These are phyloP conservation scores for Cerastoderma edule DNA, from an alignment of 2,888 invertebrate species.

Conservation along the genomic window DNA sequence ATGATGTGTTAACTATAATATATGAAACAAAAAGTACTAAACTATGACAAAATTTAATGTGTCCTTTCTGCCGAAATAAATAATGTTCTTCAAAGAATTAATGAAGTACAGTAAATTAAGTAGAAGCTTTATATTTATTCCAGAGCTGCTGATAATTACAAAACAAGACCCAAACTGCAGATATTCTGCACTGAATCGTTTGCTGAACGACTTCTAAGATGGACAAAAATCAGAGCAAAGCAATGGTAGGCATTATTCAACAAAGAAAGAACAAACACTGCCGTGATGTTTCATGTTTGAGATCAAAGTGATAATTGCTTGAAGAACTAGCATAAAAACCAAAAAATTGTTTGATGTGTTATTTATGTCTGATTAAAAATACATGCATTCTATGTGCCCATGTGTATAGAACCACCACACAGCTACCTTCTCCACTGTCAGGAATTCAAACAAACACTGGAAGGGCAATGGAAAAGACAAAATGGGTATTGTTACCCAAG, in stretches of 20 bases:
- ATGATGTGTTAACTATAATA: too few relatives aligned
- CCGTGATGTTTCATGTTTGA: slow-evolving; percentile 54
- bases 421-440: slow-evolving; percentile 27
- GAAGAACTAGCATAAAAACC: slow-evolving; percentile 64
- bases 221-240: slow-evolving; percentile 42
- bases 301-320: slow-evolving; percentile 55
- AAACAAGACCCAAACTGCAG: slow-evolving; percentile 32
- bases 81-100: slow-evolving; percentile 21
- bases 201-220: slow-evolving; percentile 20
- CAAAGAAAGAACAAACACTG: slow-evolving; percentile 59
- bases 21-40: too few relatives aligned
- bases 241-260: slow-evolving; percentile 50
- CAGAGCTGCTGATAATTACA: slow-evolving; percentile 36
- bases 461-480: slow-evolving; percentile 48
- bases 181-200: slow-evolving; percentile 15
- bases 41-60: too few relatives aligned
- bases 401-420: slow-evolving; percentile 36
- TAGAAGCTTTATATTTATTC: slow-evolving; percentile 40
- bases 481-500: slow-evolving; percentile 58
- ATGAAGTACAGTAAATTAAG: slow-evolving; percentile 30
- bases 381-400: slow-evolving; percentile 55
- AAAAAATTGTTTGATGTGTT: slow-evolving; percentile 60
- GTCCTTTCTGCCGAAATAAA: too few relatives aligned
- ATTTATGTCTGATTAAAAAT: slow-evolving; percentile 67
- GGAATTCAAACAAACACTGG: slow-evolving; percentile 31